Percentiles rank a stretch among this genome's conserved stretches.
Conservation (phyloP, 2,888 invertebrate species). For the Atherix ibis region DNA sequence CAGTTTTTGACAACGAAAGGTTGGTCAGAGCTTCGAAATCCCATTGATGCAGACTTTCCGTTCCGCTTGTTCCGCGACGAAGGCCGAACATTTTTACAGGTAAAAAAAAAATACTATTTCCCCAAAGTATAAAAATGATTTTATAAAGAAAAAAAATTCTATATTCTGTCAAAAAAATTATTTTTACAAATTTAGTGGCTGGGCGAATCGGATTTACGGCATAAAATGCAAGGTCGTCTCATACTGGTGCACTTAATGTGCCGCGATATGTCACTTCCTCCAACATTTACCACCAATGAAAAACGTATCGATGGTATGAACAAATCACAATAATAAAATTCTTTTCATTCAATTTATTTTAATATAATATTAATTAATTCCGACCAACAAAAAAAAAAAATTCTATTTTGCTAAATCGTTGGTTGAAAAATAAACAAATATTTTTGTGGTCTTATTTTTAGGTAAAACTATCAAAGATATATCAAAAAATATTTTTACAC, state of each 20-base stretch:
- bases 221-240: conserved; percentile 63
- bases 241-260: conserved; percentile 67
- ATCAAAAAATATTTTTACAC: conserved; percentile 50
- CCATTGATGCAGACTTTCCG: conserved; percentile 60
- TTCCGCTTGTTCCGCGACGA: conserved; percentile 68
- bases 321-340: no score
- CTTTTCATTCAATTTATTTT: no score
- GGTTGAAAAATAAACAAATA: no score
- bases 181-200: conserved; percentile 47
- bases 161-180: conserved; percentile 2
- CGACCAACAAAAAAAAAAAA: no score
- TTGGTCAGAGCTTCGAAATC: conserved; percentile 65
- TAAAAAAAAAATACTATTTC: conserved; percentile 23
- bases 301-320: no score
- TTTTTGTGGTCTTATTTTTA: no score
- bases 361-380: no score
- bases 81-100: conserved; percentile 65
- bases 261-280: conserved; percentile 43
- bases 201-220: conserved; percentile 60
- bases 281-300: no score
- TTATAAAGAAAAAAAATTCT: conserved; percentile 8
- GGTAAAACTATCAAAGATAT: no score
- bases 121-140: neutral
- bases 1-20: conserved; percentile 65
- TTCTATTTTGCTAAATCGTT: no score